Evolutionary conservation across 2,797 vertebrate genomes (phyloP), one percentile per base, ranked within the genome.

Genomic region (Presbytis comata): DNA sequence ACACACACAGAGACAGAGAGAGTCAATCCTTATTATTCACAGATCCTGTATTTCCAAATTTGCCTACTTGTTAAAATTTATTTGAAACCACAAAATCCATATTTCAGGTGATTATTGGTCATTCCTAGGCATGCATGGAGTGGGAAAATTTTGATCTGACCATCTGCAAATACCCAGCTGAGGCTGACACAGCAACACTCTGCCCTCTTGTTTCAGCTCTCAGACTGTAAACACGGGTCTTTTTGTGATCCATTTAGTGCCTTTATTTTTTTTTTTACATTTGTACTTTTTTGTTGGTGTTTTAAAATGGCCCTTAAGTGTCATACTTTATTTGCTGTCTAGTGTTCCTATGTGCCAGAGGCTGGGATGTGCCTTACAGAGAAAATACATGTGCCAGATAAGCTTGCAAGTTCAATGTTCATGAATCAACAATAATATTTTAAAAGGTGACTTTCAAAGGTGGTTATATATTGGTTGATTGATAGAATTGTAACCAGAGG

Each of bases 151-250:
- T 33, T n/a, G 30, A 30, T 5, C 50, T 16, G 12, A 14, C 1
- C 1, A 61, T 14, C 39, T 24, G 19, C 13, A 26, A 11, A 6
- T 26, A 86, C 22, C 46, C 10, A 55, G 7, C 22, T 7, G 28
- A 80, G 14, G 30, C 1, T 36, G 7, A 22, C 4, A n/a, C 16
- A 26, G 9, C 22, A 39, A 12, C 1, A 0, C 1, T 50, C 50
- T 46, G 39, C 14, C 10, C 57, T 72, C 41, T 57, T 41, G 9
- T n/a, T 44, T 67, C 13, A 12, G 55, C 24, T 57, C 33, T 79
- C 24, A 21, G n/a, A 41, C 13, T 50, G 7, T 24, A 76, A 39
- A 28, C 7, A 46, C 5, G 48, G 8, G 33, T 12, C 19, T 76
- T 46, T 75, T 13, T 67, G 36, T 44, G 57, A 44, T 50, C 55